phyloP scores from a whole-genome alignment of 2,797 vertebrate species.

The Hafferia zeledoni region DNA sequence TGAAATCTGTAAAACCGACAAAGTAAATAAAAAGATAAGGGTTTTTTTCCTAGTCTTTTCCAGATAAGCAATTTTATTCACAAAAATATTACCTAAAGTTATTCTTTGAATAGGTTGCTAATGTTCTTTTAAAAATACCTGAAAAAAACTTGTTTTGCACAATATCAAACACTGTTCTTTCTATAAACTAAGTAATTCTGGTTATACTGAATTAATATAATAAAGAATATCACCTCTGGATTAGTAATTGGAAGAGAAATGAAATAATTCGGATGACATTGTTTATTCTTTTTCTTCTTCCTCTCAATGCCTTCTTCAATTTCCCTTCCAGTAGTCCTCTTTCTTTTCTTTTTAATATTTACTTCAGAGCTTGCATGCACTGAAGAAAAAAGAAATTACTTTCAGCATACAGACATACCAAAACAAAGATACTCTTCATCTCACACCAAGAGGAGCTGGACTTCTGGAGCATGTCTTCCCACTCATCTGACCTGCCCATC shows the following conservation, averaged over 20 bases:
- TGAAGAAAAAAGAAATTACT: conserved; percentile 50
- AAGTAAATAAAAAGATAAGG: not conserved
- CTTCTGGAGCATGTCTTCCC: not conserved
- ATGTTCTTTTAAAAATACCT: not conserved
- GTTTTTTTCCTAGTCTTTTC: not conserved
- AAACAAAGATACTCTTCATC: not conserved
- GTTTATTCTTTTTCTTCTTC: conserved; percentile 80
- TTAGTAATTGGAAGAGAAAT: conserved; percentile 93
- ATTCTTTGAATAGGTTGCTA: not conserved
- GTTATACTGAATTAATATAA: not conserved
- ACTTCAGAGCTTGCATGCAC: conserved; percentile 53
- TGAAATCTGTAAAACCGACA: not conserved
- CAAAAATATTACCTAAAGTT: not conserved
- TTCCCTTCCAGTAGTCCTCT: conserved; percentile 73
- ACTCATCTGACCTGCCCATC: not conserved
- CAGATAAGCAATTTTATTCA: not conserved
- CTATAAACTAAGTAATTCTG: not conserved
- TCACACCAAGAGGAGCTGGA: not conserved
- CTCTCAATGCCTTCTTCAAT: conserved; percentile 77
- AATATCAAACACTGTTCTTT: not conserved
- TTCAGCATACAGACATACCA: not conserved
- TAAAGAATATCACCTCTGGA: conserved; percentile 78
- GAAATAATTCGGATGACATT: conserved; percentile 90
- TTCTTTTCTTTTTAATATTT: conserved; percentile 81
- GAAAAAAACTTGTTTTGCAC: not conserved